A percentile compares a stretch with the other conserved stretches of the same genome.
Conservation (phyloP, 2,113 vertebrate species). For the Pteropus alecto region DNA sequence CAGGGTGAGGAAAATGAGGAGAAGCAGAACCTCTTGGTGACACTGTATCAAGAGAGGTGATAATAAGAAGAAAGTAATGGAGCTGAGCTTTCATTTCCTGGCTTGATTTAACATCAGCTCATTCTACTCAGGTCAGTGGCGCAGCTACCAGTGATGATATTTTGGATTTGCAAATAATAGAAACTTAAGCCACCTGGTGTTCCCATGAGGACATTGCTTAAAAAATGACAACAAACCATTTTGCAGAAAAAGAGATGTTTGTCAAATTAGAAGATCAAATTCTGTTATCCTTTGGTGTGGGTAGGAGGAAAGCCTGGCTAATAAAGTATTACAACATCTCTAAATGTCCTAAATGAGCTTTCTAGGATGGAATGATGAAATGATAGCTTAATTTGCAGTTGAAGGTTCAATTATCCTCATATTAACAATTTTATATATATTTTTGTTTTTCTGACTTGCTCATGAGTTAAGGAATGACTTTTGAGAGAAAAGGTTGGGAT, state of each 20-base stretch:
- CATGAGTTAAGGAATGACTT: slow-evolving; percentile 73
- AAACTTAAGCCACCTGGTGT: background rate
- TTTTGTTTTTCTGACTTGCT: slow-evolving; percentile 69
- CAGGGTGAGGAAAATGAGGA: background rate
- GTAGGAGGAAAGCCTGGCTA: background rate
- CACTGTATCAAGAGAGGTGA: background rate
- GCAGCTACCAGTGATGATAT: background rate
- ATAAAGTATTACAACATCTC: background rate
- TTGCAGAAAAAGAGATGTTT: slow-evolving; percentile 28
- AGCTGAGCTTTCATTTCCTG: background rate
- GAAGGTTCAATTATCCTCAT: slow-evolving; percentile 68
- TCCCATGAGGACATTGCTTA: background rate
- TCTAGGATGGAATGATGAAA: slow-evolving; percentile 63
- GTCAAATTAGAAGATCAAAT: slow-evolving; percentile 27
- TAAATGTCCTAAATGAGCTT: background rate
- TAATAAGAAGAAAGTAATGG: background rate
- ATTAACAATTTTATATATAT: slow-evolving; percentile 48
- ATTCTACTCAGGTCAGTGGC: background rate
- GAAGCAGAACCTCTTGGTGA: background rate
- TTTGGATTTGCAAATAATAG: slow-evolving; percentile 9
- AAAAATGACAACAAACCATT: background rate
- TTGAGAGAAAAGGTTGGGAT: slow-evolving; percentile 71
- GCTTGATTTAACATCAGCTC: background rate
- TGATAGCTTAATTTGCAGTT: slow-evolving; percentile 63
- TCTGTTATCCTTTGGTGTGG: background rate